These are phyloP conservation scores for Coccyzus lansbergi DNA, from an alignment of 2,797 vertebrate genomes.

Conservation along the genomic window DNA sequence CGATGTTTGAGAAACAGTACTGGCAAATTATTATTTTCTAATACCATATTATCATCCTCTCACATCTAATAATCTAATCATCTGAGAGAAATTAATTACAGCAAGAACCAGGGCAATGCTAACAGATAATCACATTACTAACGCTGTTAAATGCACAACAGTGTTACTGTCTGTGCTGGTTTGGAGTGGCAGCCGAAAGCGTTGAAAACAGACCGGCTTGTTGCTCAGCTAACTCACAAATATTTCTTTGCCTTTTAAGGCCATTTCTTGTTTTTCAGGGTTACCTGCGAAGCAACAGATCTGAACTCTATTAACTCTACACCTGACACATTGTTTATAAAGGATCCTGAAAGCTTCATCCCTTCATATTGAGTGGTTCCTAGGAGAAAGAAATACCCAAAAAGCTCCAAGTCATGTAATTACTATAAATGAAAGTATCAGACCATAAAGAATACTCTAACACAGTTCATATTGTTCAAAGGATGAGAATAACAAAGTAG, in stretches of 20 bases:
- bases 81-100: background rate
- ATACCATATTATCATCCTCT: rapidly evolving
- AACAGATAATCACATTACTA: background rate
- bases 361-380: background rate
- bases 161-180: background rate
- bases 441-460: background rate
- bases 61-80: background rate
- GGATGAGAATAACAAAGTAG: background rate
- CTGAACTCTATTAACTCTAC: background rate
- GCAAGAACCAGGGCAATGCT: background rate
- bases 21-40: rapidly evolving
- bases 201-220: background rate
- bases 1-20: rapidly evolving
- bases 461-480: background rate
- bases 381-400: background rate
- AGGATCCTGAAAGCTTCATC: background rate
- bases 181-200: background rate
- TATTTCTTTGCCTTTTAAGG: background rate
- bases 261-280: background rate
- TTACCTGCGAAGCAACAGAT: background rate
- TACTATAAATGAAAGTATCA: background rate
- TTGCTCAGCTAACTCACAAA: background rate
- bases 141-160: rapidly evolving
- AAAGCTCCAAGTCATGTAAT: background rate
- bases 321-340: background rate